These are phyloP conservation scores for Fragum sueziense DNA, from an alignment of 2,888 invertebrate species.

Conservation along the genomic window DNA sequence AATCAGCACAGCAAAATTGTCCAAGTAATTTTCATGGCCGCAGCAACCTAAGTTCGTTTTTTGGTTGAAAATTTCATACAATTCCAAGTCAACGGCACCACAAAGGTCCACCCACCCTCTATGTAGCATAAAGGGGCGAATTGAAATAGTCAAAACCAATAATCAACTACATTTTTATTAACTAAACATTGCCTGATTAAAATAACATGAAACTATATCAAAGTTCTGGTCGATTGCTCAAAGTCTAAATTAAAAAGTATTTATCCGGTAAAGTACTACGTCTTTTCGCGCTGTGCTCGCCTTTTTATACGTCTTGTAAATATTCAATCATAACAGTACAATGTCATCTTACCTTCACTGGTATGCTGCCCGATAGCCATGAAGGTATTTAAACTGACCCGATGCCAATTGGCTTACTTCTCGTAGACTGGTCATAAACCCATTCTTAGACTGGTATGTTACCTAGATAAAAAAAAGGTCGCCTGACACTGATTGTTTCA, in stretches of 20 bases:
- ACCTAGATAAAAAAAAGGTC: background rate
- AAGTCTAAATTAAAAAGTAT: too few relatives aligned
- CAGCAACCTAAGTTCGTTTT: background rate
- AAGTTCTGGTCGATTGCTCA: too few relatives aligned
- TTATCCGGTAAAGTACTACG: background rate
- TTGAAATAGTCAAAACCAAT: background rate
- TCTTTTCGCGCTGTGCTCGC: background rate
- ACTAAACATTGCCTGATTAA: background rate
- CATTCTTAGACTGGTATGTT: background rate
- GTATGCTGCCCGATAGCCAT: background rate
- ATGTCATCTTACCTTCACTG: background rate
- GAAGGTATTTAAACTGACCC: too few relatives aligned
- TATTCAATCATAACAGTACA: background rate
- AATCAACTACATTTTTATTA: background rate
- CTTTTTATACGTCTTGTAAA: background rate
- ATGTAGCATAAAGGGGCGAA: conserved; percentile 2
- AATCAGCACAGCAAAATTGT: background rate
- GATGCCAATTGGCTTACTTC: too few relatives aligned
- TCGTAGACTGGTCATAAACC: background rate
- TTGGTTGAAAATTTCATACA: background rate
- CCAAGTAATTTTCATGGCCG: background rate
- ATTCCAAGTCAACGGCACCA: background rate
- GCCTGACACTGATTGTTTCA: background rate
- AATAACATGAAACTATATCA: background rate
- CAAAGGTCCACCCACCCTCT: background rate